These are phyloP conservation scores for Chrysoperla carnea DNA, from an alignment of 1,140 invertebrate species.

Conservation along the genomic window DNA sequence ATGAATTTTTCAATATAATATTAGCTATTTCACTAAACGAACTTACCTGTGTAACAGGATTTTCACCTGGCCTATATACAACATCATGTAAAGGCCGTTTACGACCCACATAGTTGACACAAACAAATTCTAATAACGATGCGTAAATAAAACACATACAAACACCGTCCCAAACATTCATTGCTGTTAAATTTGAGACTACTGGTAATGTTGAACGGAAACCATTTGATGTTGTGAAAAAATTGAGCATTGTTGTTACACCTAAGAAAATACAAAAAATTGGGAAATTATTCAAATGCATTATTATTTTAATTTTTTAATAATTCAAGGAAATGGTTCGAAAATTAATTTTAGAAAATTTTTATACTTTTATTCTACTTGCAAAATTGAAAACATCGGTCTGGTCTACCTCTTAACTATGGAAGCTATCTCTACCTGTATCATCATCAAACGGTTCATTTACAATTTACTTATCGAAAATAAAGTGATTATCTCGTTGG, in stretches of 20 bases:
- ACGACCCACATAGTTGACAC: conserved; percentile 87
- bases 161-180: conserved; percentile 92
- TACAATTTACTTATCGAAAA: no score
- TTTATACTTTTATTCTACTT: no score
- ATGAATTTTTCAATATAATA: not conserved
- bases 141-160: conserved; percentile 96
- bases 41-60: conserved; percentile 74
- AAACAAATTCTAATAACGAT: conserved; percentile 81
- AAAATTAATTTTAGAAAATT: no score
- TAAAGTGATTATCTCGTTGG: no score
- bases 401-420: no score
- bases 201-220: conserved; percentile 79
- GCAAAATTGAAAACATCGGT: no score
- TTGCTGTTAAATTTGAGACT: conserved; percentile 82
- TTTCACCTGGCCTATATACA: conserved; percentile 73
- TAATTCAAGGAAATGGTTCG: no score
- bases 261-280: conserved; percentile 31
- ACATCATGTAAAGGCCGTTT: conserved; percentile 76
- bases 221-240: conserved; percentile 87
- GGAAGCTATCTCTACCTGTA: no score
- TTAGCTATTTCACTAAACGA: not conserved
- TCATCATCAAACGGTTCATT: no score
- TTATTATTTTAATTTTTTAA: not conserved
- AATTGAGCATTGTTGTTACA: conserved; percentile 94
- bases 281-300: not conserved